Evolutionary conservation across 2,113 vertebrate species (phyloP).

Genomic region (Actenoides hombroni): DNA sequence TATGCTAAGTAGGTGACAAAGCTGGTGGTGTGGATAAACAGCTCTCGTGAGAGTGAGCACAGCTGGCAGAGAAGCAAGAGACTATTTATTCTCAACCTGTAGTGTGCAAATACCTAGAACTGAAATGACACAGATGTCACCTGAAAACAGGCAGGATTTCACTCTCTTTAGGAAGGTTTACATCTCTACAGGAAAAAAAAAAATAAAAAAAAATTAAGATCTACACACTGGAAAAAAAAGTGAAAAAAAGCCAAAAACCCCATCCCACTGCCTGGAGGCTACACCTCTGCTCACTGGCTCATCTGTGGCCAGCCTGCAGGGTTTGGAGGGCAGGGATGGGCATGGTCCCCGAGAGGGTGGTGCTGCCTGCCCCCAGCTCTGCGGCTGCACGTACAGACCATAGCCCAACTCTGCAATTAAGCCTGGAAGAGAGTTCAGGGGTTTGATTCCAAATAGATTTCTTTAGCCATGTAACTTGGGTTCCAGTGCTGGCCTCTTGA

Average conservation of each 20-base stretch:
- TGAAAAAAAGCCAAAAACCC: fast-evolving
- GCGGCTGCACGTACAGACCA: background rate
- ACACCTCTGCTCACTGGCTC: background rate
- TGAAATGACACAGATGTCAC: background rate
- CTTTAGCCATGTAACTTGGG: background rate
- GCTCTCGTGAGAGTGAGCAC: background rate
- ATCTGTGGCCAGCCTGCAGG: background rate
- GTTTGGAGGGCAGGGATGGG: background rate
- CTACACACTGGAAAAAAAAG: background rate
- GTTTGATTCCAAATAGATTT: background rate
- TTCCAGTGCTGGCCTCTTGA: background rate
- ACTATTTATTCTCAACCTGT: background rate
- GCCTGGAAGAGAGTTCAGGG: background rate
- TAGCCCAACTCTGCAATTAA: background rate
- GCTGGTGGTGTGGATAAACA: background rate
- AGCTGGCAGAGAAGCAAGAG: background rate
- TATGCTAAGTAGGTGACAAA: background rate
- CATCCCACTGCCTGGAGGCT: background rate
- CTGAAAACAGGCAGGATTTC: background rate
- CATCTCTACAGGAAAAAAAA: background rate
- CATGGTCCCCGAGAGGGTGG: fast-evolving
- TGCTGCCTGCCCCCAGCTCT: background rate
- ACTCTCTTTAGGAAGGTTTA: background rate
- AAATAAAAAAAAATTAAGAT: background rate
- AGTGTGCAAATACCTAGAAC: background rate